Evolutionary conservation across 1,140 invertebrate species (phyloP).

Genomic region (Pseudomyrmex dendroicus): DNA sequence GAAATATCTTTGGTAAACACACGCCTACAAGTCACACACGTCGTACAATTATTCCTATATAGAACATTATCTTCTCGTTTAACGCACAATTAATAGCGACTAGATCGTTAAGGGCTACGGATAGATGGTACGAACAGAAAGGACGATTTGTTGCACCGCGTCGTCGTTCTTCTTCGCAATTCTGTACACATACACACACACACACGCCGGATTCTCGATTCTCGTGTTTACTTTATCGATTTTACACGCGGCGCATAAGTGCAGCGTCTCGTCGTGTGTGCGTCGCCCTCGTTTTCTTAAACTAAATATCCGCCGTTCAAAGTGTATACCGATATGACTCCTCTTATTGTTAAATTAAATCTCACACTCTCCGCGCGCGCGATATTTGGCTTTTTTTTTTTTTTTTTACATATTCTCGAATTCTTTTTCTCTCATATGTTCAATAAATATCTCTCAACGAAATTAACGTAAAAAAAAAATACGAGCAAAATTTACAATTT

Average conservation of each 20-base stretch:
- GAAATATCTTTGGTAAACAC: slow-evolving; percentile 71
- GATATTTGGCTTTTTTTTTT: too few species aligned
- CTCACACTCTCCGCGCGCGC: too few species aligned
- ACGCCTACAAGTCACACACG: slow-evolving; percentile 65
- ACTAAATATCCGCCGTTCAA: slow-evolving; percentile 19
- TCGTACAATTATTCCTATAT: slow-evolving; percentile 62
- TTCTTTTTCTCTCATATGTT: neutral
- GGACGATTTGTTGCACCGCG: slow-evolving; percentile 45
- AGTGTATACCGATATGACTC: neutral
- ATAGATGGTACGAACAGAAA: slow-evolving; percentile 54
- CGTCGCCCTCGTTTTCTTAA: slow-evolving; percentile 43
- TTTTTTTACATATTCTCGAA: neutral
- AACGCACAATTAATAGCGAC: slow-evolving; percentile 74
- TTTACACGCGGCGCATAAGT: slow-evolving; percentile 27
- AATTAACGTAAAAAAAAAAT: neutral
- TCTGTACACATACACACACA: too few species aligned
- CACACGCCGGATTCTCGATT: slow-evolving; percentile 22
- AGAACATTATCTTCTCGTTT: slow-evolving; percentile 65
- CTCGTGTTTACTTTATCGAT: slow-evolving; percentile 47
- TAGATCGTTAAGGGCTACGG: slow-evolving; percentile 75
- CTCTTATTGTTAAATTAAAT: neutral
- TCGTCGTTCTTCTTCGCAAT: slow-evolving; percentile 1
- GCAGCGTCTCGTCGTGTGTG: neutral
- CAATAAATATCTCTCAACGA: neutral
- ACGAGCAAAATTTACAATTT: too few species aligned